Evolutionary conservation across 92 coral and sea anemone genomes (phyloP).

Genomic region (Desmophyllum pertusum): DNA sequence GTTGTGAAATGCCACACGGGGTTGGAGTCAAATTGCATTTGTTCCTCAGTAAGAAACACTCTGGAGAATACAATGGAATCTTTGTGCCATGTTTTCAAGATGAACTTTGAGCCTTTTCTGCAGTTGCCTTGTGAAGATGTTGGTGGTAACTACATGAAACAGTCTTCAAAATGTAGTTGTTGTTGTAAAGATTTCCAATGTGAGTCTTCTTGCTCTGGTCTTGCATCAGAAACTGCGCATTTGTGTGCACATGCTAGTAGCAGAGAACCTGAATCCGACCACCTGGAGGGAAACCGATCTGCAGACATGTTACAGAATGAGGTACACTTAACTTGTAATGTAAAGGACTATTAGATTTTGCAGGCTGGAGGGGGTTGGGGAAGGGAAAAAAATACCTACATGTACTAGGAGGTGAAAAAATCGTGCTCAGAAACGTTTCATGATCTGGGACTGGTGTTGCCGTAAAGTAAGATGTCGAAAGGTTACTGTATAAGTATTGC

Average conservation of each 20-base stretch:
- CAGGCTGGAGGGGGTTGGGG: no score
- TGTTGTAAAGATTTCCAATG: no score
- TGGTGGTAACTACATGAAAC: neutral
- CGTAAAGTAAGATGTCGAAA: neutral
- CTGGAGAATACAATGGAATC: neutral
- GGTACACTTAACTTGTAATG: no score
- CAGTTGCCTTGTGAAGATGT: conserved; percentile 2
- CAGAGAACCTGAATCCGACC: neutral
- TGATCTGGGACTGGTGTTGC: neutral
- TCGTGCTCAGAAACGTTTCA: no score
- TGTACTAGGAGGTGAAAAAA: no score
- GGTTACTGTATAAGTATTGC: neutral
- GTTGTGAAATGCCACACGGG: neutral
- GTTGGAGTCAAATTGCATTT: neutral
- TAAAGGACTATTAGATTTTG: no score
- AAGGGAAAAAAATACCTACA: no score
- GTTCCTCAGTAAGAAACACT: neutral
- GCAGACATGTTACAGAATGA: neutral
- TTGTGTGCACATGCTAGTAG: neutral
- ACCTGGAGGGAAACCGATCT: neutral
- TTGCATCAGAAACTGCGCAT: neutral
- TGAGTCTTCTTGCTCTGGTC: neutral
- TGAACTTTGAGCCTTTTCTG: neutral
- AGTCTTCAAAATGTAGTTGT: neutral
- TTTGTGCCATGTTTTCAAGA: no score